A percentile compares a stretch with the other conserved stretches of the same genome.
phyloP scores from a whole-genome alignment of 2,888 invertebrate genomes.

The Panopea generosa region DNA sequence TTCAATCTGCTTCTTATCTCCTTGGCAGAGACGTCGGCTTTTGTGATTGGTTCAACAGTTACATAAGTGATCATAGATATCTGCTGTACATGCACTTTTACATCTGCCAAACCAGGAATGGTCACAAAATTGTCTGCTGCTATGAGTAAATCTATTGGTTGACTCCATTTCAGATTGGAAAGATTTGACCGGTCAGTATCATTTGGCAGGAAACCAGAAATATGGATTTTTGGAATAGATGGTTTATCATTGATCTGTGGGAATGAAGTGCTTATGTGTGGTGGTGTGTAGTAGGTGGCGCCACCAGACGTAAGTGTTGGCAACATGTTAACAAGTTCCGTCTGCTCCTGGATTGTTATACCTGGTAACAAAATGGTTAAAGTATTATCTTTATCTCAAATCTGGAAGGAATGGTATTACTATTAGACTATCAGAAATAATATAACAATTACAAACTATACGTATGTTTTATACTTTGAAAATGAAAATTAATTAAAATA shows the following conservation, averaged over 20 bases:
- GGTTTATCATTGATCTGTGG: constrained; percentile 86
- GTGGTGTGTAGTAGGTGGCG: constrained; percentile 90
- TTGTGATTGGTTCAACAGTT: constrained; percentile 87
- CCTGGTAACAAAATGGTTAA: constrained; percentile 23
- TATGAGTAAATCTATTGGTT: constrained; percentile 76
- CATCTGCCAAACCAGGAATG: constrained; percentile 84
- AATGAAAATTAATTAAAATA: too few relatives aligned
- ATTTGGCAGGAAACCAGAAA: constrained; percentile 34
- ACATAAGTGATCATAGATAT: constrained; percentile 84
- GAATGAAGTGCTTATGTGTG: constrained; percentile 88
- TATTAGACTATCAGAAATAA: too few relatives aligned
- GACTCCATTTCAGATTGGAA: constrained; percentile 77
- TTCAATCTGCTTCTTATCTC: constrained; percentile 91
- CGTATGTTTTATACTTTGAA: too few relatives aligned
- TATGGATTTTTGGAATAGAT: constrained; percentile 63
- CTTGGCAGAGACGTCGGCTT: constrained; percentile 92
- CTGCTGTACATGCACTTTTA: constrained; percentile 85
- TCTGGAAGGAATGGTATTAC: too few relatives aligned
- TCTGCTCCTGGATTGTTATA: constrained; percentile 81
- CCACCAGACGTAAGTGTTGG: constrained; percentile 86
- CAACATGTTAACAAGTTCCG: constrained; percentile 74
- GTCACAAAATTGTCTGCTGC: constrained; percentile 84
- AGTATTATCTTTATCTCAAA: constrained; percentile 19
- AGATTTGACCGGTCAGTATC: constrained; percentile 11
- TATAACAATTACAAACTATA: too few relatives aligned